Evolutionary conservation across 2,797 vertebrate species (phyloP).

Genomic region (Scyliorhinus canicula): DNA sequence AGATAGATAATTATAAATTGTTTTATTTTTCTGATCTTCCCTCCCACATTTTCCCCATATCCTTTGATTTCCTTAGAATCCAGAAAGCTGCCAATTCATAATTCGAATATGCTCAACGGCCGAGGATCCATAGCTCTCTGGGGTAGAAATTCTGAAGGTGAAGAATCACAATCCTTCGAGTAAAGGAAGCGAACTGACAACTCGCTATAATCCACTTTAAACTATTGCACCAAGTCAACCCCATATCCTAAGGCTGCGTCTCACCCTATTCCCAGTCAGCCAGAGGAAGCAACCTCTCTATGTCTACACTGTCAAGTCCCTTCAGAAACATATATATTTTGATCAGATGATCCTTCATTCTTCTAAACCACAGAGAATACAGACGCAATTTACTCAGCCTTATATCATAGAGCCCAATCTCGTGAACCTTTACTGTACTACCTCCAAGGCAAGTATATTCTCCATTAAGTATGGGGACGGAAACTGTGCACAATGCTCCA

Average conservation of each 20-base stretch:
- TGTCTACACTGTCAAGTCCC: neutral
- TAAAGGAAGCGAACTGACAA: neutral
- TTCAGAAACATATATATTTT: neutral
- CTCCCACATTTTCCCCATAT: too few relatives aligned
- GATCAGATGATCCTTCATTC: neutral
- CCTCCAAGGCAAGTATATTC: neutral
- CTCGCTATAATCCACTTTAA: neutral
- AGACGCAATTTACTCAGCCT: neutral
- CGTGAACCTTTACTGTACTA: neutral
- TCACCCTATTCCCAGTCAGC: neutral
- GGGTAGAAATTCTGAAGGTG: too few relatives aligned
- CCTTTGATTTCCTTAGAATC: too few relatives aligned
- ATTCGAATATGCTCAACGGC: too few relatives aligned
- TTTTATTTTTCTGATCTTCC: too few relatives aligned
- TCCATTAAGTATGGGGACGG: neutral
- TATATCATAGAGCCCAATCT: neutral
- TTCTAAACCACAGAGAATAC: neutral
- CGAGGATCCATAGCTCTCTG: too few relatives aligned
- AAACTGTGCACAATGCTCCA: neutral
- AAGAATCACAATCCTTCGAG: too few relatives aligned
- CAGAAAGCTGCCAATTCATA: too few relatives aligned
- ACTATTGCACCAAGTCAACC: neutral
- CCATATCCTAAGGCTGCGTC: neutral
- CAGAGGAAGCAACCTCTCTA: neutral
- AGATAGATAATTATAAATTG: too few relatives aligned